Base-by-base conservation (phyloP, 2,888 invertebrate species). In the Heliconius ethilla region DNA sequence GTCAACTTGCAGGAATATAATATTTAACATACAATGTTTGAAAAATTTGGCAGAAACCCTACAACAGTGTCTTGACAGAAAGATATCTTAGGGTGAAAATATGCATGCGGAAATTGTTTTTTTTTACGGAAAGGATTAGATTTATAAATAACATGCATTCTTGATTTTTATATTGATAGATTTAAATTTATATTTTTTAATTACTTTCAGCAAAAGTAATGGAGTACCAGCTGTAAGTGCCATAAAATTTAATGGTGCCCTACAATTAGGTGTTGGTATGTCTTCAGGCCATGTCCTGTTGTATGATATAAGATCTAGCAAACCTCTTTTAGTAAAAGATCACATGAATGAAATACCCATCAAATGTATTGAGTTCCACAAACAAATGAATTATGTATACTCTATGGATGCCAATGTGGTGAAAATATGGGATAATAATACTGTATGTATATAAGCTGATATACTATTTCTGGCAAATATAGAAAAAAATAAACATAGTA, bases 301-400 rank as follows among this genome's bases (percentile, higher is more conserved):
- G 1, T 99, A 99, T 89, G 99, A 99, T 89, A 96, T 99, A 81
- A 96, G 99, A 82, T 97, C 99, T 10, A 96, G 96, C 83, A 97
- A 97, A 87, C 99, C 99, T 0, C 95, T 97, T 69, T 91, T 97
- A 67, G 95, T 98, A 0, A 99, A 99, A 90, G 99, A 99, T 91
- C 99, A 99, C 87, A 97, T 98, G 95, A 98, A 99, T 89, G 98
- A 97, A 79, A 94, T 97, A 73, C 98, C 99, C 0, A 99, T 99
- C 75, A 98, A 97, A 88, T 96, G 96, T 86, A 94, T 99, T 76
- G 97, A 97, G 67, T 99, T 98, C 88, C 98, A 98, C 87, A 95
- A 96, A 81, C 94, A 95, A 84, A 96, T 97, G 91, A 96, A 98
- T 87, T 95, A 97, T 81, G 96, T 99, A 55, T 97, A 98, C 85